These are phyloP conservation scores for Mustela nigripes DNA, from an alignment of 2,113 vertebrate genomes.

Conservation along the genomic window DNA sequence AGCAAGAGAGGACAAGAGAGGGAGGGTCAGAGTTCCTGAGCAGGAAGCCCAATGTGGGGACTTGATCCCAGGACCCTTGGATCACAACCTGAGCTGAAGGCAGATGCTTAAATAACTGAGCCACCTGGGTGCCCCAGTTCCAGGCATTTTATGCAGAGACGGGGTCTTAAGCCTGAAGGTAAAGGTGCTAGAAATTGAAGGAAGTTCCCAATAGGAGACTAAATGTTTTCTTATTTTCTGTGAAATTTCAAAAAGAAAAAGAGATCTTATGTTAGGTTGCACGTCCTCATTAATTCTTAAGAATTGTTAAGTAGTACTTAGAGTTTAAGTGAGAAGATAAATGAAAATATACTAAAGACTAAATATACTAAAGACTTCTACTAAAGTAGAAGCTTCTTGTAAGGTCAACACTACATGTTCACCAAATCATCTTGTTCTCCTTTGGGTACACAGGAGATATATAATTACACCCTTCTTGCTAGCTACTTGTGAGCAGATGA, in stretches of 20 bases:
- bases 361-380: neutral
- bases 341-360: neutral
- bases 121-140: neutral
- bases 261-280: neutral
- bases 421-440: neutral
- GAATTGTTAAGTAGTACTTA: constrained; percentile 6
- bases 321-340: neutral
- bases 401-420: neutral
- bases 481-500: neutral
- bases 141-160: neutral
- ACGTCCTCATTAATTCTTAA: neutral
- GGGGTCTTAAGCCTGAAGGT: neutral
- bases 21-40: neutral
- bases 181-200: neutral
- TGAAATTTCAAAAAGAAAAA: neutral
- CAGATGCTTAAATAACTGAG: neutral
- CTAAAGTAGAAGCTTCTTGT: neutral
- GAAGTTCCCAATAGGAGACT: neutral
- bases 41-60: neutral
- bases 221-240: neutral
- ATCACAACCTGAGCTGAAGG: neutral
- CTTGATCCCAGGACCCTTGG: neutral
- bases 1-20: neutral
- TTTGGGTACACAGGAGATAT: neutral
- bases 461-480: neutral